Percentiles rank a stretch among this genome's conserved stretches.
Conservation (phyloP, 92 coral and sea anemone genomes). For the Metridium senile region DNA sequence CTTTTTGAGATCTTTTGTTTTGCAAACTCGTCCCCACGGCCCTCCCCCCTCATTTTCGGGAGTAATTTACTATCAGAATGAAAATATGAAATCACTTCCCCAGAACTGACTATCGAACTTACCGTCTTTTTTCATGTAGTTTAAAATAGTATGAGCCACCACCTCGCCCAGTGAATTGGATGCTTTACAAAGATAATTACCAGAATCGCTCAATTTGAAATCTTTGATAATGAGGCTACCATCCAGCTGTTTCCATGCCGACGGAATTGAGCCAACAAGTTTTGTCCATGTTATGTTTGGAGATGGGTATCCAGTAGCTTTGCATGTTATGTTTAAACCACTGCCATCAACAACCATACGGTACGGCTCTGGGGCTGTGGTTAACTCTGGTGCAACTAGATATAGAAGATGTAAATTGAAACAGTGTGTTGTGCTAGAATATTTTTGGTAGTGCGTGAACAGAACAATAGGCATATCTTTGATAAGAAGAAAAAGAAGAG, state of each 20-base stretch:
- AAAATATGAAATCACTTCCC: no score
- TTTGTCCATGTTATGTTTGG: slow-evolving; percentile 12
- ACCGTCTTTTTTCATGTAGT: background rate
- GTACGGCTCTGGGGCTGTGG: background rate
- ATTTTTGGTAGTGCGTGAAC: no score
- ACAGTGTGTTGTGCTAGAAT: no score
- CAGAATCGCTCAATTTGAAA: slow-evolving; percentile 1
- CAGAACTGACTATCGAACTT: no score
- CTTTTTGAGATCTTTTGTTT: no score
- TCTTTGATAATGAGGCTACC: background rate
- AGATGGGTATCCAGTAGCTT: slow-evolving; percentile 1
- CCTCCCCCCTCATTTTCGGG: no score
- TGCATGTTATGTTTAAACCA: background rate
- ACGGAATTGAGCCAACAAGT: background rate
- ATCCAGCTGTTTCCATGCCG: background rate
- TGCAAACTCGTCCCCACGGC: no score
- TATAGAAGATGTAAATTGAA: no score
- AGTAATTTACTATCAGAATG: no score
- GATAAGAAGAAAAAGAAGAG: no score
- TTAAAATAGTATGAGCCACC: slow-evolving; percentile 1
- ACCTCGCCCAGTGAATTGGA: background rate
- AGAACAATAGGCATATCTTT: no score
- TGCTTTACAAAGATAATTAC: slow-evolving; percentile 1
- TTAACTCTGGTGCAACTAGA: background rate
- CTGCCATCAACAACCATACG: background rate